Percentiles rank a stretch among this genome's conserved stretches.
These are phyloP conservation scores for Opisthocomus hoazin DNA, from an alignment of 2,113 vertebrate genomes.

Conservation along the genomic window DNA sequence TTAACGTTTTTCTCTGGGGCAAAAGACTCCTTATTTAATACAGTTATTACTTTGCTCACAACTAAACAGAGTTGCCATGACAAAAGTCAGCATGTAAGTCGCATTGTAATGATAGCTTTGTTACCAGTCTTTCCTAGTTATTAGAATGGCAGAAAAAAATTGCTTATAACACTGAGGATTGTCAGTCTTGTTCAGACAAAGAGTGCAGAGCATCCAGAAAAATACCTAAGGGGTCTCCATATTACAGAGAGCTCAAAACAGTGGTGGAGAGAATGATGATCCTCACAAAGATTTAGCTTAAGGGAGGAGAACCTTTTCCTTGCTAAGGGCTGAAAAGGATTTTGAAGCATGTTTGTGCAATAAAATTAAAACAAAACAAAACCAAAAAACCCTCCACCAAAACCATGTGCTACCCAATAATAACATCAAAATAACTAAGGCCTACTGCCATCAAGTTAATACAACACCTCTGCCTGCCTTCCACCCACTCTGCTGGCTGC, in stretches of 20 bases:
- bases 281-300: background rate
- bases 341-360: background rate
- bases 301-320: background rate
- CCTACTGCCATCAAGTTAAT: background rate
- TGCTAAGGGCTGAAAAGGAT: background rate
- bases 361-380: background rate
- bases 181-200: background rate
- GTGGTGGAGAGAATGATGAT: background rate
- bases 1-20: background rate
- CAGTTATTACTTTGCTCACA: background rate
- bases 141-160: background rate
- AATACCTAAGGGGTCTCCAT: background rate
- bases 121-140: background rate
- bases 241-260: background rate
- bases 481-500: background rate
- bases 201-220: background rate
- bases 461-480: background rate
- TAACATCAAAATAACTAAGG: background rate
- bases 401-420: background rate
- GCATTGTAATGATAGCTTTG: background rate
- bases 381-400: background rate
- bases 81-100: background rate
- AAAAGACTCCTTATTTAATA: background rate
- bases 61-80: background rate
- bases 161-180: background rate